These are phyloP conservation scores for Oxyruncus cristatus DNA, from an alignment of 2,113 vertebrate genomes.

Conservation along the genomic window DNA sequence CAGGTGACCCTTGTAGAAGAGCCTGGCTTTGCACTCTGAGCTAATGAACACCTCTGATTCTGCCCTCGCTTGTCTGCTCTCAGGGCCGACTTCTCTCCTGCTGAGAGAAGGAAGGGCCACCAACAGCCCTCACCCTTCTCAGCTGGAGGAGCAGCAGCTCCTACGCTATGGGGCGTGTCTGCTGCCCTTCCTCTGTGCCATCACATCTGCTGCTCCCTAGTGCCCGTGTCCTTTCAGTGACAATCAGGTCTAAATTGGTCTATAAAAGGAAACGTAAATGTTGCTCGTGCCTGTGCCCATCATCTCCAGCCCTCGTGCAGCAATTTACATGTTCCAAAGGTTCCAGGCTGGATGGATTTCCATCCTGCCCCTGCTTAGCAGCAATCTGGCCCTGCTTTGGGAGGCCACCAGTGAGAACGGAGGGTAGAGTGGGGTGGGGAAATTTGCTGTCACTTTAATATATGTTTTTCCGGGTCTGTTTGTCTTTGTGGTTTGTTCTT, in stretches of 20 bases:
- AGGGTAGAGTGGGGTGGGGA: background rate
- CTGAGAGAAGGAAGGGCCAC: background rate
- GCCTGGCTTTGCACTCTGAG: background rate
- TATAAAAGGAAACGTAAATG: background rate
- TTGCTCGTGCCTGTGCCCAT: background rate
- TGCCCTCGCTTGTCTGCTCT: background rate
- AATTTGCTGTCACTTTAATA: background rate
- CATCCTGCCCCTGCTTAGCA: background rate
- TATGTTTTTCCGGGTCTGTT: background rate
- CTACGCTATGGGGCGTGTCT: rapidly evolving
- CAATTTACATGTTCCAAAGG: background rate
- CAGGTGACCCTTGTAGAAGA: background rate
- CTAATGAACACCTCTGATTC: background rate
- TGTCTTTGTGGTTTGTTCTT: background rate
- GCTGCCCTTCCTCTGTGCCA: background rate
- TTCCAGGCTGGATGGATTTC: background rate
- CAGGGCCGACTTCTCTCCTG: background rate
- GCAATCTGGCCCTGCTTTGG: slow-evolving; percentile 5
- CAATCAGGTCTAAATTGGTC: background rate
- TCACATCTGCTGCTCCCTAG: background rate
- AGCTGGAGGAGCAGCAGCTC: background rate
- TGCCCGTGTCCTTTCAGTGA: background rate
- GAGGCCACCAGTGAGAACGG: background rate
- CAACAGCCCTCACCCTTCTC: background rate
- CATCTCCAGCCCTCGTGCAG: background rate